Evolutionary conservation across 2,888 invertebrate species (phyloP), one percentile per base, ranked within the genome.

Genomic region (Cremastobaeus sp.): DNA sequence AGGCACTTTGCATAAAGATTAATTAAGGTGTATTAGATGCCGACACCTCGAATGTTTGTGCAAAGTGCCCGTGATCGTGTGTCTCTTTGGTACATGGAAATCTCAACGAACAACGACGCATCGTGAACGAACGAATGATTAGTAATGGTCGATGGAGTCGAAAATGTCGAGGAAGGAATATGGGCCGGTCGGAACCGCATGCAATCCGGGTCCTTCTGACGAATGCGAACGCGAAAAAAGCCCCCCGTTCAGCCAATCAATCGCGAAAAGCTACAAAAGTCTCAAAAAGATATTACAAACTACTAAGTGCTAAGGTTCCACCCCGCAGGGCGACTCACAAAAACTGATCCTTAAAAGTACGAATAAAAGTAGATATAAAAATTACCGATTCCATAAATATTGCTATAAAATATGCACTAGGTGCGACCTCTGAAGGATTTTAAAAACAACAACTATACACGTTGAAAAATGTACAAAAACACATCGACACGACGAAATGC

Each of bases 81-180:
- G 78, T 80, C 79, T 85, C 84, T 84, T 84, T 85, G 84, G 82
- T 82, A 81, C 81, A 79, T 81, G 82, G 83, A 83, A 83, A 85
- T 85, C 84, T 81, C 80, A 83, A 84, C 78, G 72, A 79, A 37
- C 25, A 45, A 43, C 12, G 55, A 62, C 62, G 73, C 35, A 30
- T 21, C 14, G 32, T 43, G 20, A 55, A 50, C n/a, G 41, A 50
- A 21, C 9, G n/a, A 34, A 59, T 18, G 32, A 14, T 43, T 34
- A 15, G 17, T 17, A 17, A 34, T 3, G 21, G 32, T 45, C 59
- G 34, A 25, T 60, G 37, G 57, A 57, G 45, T 57, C 21, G 37
- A 43, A 32, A 47, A 39, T 15, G 30, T 52, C 14, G 72, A 72
- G 72, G 72, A 72, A 66, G 72, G 72, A 72, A 72, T 72, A 72